Evolutionary conservation across 2,888 invertebrate species (phyloP).

Genomic region (Sipha maydis): DNA sequence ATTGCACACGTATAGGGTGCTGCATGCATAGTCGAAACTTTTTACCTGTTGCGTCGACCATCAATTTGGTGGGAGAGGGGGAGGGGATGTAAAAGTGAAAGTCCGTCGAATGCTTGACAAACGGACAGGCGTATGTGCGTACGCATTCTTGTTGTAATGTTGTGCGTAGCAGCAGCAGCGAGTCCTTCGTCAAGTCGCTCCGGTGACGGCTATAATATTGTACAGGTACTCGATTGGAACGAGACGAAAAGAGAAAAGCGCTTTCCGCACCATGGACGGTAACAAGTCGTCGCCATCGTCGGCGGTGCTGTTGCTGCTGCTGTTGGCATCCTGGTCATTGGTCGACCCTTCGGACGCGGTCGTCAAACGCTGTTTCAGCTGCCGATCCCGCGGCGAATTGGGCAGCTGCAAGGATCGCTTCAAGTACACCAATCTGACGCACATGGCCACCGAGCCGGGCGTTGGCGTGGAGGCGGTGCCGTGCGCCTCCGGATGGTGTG

Average conservation of each 20-base stretch:
- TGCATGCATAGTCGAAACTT: not conserved
- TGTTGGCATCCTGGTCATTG: not conserved
- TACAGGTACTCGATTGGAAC: no score
- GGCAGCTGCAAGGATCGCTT: constrained; percentile 92
- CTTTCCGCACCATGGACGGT: not conserved
- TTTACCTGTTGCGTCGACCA: constrained; percentile 21
- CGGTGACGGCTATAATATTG: no score
- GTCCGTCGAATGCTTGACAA: not conserved
- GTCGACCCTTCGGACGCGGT: constrained; percentile 65
- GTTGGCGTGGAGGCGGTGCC: constrained; percentile 80
- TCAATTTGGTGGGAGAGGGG: no score
- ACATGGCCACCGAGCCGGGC: constrained; percentile 76
- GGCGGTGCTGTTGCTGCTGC: not conserved
- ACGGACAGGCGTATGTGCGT: not conserved
- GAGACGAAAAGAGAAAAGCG: no score
- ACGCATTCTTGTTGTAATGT: not conserved
- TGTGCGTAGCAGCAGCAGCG: not conserved
- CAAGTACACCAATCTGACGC: constrained; percentile 77
- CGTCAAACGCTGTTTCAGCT: constrained; percentile 81
- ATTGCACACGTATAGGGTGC: not conserved
- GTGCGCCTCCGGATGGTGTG: constrained; percentile 93
- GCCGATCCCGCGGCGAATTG: constrained; percentile 86
- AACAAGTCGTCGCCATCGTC: not conserved
- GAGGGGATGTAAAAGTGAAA: constrained; percentile 20
- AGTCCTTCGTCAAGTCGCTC: no score